Evolutionary conservation across 2,888 invertebrate species (phyloP).

Genomic region (Oasisia sp.): DNA sequence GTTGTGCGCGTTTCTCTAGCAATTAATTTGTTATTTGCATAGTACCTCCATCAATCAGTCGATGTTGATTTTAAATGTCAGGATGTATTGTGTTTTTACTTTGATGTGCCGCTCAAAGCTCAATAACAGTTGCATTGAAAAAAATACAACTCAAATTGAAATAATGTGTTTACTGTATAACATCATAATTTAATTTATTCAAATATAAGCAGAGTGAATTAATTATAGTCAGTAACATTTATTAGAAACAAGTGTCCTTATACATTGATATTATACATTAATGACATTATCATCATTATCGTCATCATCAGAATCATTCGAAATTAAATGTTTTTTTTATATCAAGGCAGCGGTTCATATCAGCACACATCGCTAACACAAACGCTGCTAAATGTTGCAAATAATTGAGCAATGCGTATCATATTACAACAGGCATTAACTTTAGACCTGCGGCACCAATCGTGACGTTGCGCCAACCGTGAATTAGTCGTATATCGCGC

Average conservation of each 20-base stretch:
- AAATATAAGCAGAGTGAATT: background rate
- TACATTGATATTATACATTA: background rate
- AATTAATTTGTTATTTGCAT: too few species aligned
- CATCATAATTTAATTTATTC: background rate
- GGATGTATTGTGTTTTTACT: background rate
- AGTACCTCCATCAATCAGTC: background rate
- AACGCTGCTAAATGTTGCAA: background rate
- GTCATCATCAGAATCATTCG: background rate
- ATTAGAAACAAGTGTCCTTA: background rate
- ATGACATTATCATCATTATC: too few species aligned
- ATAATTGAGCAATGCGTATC: too few species aligned
- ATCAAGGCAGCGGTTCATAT: background rate
- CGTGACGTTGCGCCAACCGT: background rate
- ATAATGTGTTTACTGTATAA: background rate
- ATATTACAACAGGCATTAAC: too few species aligned
- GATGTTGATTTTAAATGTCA: background rate
- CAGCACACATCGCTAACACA: background rate
- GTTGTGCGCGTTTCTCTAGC: too few species aligned
- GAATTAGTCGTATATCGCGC: background rate
- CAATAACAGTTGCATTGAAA: background rate
- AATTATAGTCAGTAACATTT: background rate
- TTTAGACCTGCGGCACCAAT: background rate
- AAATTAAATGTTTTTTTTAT: background rate
- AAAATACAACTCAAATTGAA: background rate
- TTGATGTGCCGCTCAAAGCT: background rate